phyloP scores from a whole-genome alignment of 2,797 vertebrate species.

The Knipowitschia caucasica region DNA sequence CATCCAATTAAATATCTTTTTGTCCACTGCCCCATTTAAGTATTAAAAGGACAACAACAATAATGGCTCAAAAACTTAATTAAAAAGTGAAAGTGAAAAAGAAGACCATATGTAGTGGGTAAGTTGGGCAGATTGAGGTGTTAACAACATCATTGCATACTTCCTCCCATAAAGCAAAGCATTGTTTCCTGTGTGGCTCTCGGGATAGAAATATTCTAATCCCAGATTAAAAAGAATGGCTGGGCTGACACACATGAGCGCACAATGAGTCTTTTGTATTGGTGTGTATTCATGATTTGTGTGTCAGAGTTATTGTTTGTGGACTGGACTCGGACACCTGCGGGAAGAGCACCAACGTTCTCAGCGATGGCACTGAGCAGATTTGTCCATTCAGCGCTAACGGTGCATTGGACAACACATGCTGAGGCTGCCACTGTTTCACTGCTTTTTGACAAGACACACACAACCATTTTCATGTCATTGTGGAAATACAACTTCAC shows the following conservation, averaged over 20 bases:
- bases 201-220: conserved; percentile 71
- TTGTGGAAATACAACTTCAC: neutral
- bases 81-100: conserved; percentile 10
- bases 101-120: conserved; percentile 36
- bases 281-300: conserved; percentile 26
- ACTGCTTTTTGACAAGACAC: conserved; percentile 12
- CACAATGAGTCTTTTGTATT: conserved; percentile 72
- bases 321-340: conserved; percentile 66
- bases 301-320: conserved; percentile 60
- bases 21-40: neutral
- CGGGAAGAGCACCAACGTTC: conserved; percentile 46
- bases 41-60: neutral
- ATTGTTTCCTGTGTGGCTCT: conserved; percentile 67
- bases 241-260: conserved; percentile 56
- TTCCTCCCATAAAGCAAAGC: conserved; percentile 67
- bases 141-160: conserved; percentile 68
- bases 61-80: neutral
- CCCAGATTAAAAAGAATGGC: conserved; percentile 73
- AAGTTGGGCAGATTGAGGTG: conserved; percentile 67
- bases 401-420: conserved; percentile 21
- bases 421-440: conserved; percentile 21
- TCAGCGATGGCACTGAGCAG: conserved; percentile 36
- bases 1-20: neutral
- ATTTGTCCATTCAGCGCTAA: conserved; percentile 33
- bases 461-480: no score